A percentile compares a stretch with the other conserved stretches of the same genome.
phyloP scores from a whole-genome alignment of 2,113 vertebrate species.

The Heptranchias perlo region DNA sequence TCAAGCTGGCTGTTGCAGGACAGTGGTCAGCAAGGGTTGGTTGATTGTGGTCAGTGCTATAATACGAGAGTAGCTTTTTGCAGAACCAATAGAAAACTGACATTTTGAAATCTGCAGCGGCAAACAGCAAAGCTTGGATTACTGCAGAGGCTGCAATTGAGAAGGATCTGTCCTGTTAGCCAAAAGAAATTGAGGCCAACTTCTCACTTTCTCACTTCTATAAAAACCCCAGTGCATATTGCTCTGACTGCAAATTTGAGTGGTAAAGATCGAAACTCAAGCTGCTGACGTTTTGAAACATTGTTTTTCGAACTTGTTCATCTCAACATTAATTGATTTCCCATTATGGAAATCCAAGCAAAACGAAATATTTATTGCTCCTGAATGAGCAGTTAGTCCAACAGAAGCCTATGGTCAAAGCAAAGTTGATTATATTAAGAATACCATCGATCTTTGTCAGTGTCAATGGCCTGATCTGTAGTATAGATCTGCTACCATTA shows the following conservation, averaged over 20 bases:
- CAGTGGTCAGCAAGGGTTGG: neutral
- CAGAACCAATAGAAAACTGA: neutral
- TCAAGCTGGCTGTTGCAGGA: neutral
- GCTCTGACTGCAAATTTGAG: slow-evolving; percentile 55
- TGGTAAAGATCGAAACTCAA: slow-evolving; percentile 55
- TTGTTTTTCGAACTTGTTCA: slow-evolving; percentile 55
- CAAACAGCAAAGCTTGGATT: slow-evolving; percentile 46
- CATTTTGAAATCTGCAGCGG: slow-evolving; percentile 3
- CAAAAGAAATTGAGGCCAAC: slow-evolving; percentile 47
- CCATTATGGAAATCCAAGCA: slow-evolving; percentile 55
- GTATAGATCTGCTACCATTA: slow-evolving; percentile 37
- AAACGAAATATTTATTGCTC: slow-evolving; percentile 43
- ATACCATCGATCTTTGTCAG: slow-evolving; percentile 34
- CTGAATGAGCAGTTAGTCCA: slow-evolving; percentile 34
- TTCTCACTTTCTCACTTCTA: slow-evolving; percentile 49
- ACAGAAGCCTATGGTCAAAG: slow-evolving; percentile 28
- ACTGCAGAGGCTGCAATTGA: slow-evolving; percentile 37
- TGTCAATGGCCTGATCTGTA: neutral
- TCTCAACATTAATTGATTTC: slow-evolving; percentile 57
- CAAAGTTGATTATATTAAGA: slow-evolving; percentile 39
- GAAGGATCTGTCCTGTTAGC: neutral
- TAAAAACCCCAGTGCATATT: slow-evolving; percentile 49
- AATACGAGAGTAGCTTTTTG: neutral
- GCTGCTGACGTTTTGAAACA: slow-evolving; percentile 63
- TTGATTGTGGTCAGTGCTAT: neutral